A percentile compares a stretch with the other conserved stretches of the same genome.
Evolutionary conservation across 2,888 invertebrate species (phyloP).

Genomic region (Drosophila siamana): DNA sequence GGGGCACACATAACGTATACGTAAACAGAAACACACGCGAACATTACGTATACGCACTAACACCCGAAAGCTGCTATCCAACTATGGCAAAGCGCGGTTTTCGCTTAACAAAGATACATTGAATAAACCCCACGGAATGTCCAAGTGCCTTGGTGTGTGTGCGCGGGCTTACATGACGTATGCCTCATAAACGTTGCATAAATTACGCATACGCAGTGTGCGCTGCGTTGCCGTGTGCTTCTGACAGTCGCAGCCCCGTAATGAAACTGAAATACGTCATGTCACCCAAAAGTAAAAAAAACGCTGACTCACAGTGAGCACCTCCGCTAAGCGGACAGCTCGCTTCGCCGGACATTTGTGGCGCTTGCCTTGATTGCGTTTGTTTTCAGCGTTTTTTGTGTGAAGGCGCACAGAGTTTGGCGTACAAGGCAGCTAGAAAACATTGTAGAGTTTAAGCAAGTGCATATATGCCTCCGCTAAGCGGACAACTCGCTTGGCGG

Average conservation of each 20-base stretch:
- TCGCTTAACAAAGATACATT: conserved; percentile 48
- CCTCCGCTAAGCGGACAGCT: neutral
- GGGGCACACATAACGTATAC: neutral
- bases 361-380: too few relatives aligned
- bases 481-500: too few relatives aligned
- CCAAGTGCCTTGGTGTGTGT: neutral
- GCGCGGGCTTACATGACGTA: conserved; percentile 62
- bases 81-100: conserved; percentile 13
- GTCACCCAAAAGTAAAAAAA: conserved; percentile 9
- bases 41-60: neutral
- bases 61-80: conserved; percentile 1
- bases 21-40: conserved; percentile 2
- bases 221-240: conserved; percentile 34
- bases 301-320: neutral
- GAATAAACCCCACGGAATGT: conserved; percentile 11
- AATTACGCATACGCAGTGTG: conserved; percentile 56
- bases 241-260: conserved; percentile 38
- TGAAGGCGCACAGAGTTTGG: too few relatives aligned
- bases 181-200: conserved; percentile 60
- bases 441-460: too few relatives aligned
- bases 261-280: conserved; percentile 18
- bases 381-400: too few relatives aligned
- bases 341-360: too few relatives aligned
- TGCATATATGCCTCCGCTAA: too few relatives aligned
- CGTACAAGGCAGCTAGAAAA: too few relatives aligned